Evolutionary conservation across 2,113 vertebrate species (phyloP), one percentile per base, ranked within the genome.

Genomic region (Callipepla californica): DNA sequence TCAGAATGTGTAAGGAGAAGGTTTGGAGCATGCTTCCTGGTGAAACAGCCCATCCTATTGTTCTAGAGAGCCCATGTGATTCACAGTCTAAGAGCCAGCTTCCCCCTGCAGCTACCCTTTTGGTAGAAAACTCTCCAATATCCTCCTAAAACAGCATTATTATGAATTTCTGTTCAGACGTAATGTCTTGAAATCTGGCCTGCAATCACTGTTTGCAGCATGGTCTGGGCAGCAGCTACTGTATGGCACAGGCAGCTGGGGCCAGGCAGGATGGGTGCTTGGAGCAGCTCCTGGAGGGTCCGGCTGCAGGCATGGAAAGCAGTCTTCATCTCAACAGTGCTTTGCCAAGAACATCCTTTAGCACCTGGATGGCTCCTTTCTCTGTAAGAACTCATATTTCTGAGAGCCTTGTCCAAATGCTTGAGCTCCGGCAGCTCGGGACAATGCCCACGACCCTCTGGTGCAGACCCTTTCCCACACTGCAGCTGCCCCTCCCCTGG

Each of bases 281-380:
- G 17, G 28, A 4, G 12, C 34, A 34, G 66, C 28, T 79, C n/a
- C 78, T 48, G 26, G 7, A 11, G 26, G 7, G 16, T 22, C 53
- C 62, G 62, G 53, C 65, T 67, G 23, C 32, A 38, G 69, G 21
- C 47, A 69, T 15, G 14, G 40, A 45, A 58, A 61, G 20, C 0
- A 1, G 26, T 6, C 30, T 30, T 7, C 50, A 12, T 13, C 28
- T 1, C 0, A 48, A 16, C 5, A 5, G 3, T 1, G 0, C 7
- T 25, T 18, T 48, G 55, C 65, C 45, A 11, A 7, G 30, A 45
- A 21, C 4, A 72, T 21, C 65, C 59, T 70, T 68, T 69, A 57
- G 14, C 51, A 69, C 19, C 50, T 19, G 25, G 26, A 62, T 9
- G 62, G 47, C 57, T 61, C 36, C 36, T 25, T 17, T 40, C 30